Evolutionary conservation across 2,888 invertebrate genomes (phyloP).

Genomic region (Volucella inanis): DNA sequence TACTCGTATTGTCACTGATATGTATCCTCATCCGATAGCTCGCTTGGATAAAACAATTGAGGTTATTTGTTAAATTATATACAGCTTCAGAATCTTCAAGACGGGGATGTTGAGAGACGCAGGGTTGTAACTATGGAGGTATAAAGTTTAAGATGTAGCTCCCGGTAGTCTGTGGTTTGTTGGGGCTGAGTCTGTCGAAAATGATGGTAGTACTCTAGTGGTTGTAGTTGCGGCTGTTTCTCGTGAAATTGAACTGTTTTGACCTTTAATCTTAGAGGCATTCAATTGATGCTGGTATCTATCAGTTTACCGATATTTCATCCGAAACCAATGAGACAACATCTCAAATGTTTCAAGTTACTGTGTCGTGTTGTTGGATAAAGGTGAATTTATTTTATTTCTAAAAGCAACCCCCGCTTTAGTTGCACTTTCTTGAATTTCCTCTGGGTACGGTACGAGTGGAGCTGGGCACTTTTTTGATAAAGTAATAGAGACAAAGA

Average conservation of each 20-base stretch:
- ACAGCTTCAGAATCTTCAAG: conserved; percentile 1
- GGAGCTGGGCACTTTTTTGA: not conserved
- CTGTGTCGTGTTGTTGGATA: conserved; percentile 12
- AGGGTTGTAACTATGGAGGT: not conserved
- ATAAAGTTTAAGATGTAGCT: not conserved
- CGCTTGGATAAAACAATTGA: conserved; percentile 58
- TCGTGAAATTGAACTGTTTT: conserved; percentile 17
- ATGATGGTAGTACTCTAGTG: not conserved
- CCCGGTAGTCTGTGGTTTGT: not conserved
- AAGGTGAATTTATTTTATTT: conserved; percentile 15
- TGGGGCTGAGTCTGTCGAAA: not conserved
- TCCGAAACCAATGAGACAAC: not conserved
- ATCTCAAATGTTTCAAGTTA: conserved; percentile 34
- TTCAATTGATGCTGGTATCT: conserved; percentile 25
- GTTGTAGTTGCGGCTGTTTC: not conserved
- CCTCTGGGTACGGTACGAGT: not conserved
- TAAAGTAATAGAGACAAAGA: not conserved
- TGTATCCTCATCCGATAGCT: conserved; percentile 64
- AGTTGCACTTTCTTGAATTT: conserved; percentile 49
- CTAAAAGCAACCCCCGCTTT: not conserved
- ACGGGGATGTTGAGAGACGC: not conserved
- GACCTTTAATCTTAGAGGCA: conserved; percentile 28
- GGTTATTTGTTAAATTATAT: conserved; percentile 58
- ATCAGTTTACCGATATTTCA: conserved; percentile 15
- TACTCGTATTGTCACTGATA: conserved; percentile 56